Evolutionary conservation across 2,888 invertebrate species (phyloP), one percentile per base, ranked within the genome.

Genomic region (Thecocarcelia acutangulata): DNA sequence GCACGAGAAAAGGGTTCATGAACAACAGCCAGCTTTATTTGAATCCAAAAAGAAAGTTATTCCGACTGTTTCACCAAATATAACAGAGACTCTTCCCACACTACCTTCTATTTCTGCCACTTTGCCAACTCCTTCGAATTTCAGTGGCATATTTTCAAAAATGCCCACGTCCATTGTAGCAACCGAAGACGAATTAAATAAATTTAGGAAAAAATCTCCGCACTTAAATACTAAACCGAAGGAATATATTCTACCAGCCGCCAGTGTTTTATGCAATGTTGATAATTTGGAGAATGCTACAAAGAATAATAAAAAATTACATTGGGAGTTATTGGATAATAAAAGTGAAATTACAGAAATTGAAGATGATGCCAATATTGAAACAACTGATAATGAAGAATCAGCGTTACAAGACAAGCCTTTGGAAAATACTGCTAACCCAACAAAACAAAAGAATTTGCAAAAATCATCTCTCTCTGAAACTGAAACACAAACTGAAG

Each of bases 81-180:
- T 68, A 33, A 2, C 48, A 2, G 81, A 77, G 17, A 12, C 37
- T 5, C 28, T 17, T 11, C 21, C 40, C 11, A 12, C n/a, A 3
- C 44, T 82, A 17, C 82, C 82, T 1, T 82, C 82, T 0, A 82
- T 82, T 42, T 74, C 78, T 11, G 75, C 70, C n/a, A 50, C 19
- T n/a, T 66, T 54, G 13, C 82, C 82, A 11, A 78, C 78, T 46
- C 82, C 82, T 1, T 56, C 82, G 11, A 78, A 82, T 46, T 82
- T 82, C 42, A 82, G 82, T 61, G 82, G 82, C 0, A 66, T 82
- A 19, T 82, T 82, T 66, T 78, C 82, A 3, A 82, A 78, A 37
- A 74, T 48, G 11, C 11, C 40, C 6, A 44, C 33, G 0, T 3
- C 28, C 15, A 0, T 11, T n/a, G 1, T 12, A 9, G 3, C 46